Evolutionary conservation across 2,888 invertebrate species (phyloP), one percentile per base, ranked within the genome.

Genomic region (Stomorhina lunata): DNA sequence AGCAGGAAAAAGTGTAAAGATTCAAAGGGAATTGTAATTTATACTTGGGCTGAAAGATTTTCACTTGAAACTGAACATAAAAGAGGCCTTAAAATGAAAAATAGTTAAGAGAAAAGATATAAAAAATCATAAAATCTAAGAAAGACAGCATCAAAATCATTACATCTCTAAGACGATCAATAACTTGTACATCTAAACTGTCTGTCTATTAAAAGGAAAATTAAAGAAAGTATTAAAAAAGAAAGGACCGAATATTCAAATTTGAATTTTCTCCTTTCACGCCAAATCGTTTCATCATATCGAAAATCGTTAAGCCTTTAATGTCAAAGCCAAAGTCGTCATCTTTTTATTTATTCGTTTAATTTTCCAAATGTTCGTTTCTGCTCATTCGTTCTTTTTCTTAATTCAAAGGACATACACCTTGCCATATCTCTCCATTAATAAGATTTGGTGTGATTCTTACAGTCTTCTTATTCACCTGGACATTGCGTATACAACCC

Each of bases 401-500:
- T 92, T 93, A 97, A 90, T 95, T 94, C 0, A 93, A 93, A 0
- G 97, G 97, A 87, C 98, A 98, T 3, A 95, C 94, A 73, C 95
- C 95, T 5, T 95, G 92, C 81, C 94, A 94, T 0, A 97, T 95
- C 87, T 95, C 93, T 2, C 97, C 95, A 45, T 93, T 92, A 4
- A 94, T 94, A 82, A 94, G 93, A 34, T 92, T 92, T 22, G 93
- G 92, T 63, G 91, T 91, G n/a, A 95, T 90, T 7, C 87, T 87
- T 40, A 93, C 90, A 1, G 87, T 85, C 45, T 92, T 90, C 72
- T 92, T 93, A 89, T 93, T 93, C 57, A 96, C 94, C 65, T 92
- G 89, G 2, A 96, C 92, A 88, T 96, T 95, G 66, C 92, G 93
- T 55, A 98, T 94, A 89, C 97, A 96, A 22, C 97, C 96, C 40